Evolutionary conservation across 2,113 vertebrate species (phyloP).

Genomic region (Lathamus discolor): DNA sequence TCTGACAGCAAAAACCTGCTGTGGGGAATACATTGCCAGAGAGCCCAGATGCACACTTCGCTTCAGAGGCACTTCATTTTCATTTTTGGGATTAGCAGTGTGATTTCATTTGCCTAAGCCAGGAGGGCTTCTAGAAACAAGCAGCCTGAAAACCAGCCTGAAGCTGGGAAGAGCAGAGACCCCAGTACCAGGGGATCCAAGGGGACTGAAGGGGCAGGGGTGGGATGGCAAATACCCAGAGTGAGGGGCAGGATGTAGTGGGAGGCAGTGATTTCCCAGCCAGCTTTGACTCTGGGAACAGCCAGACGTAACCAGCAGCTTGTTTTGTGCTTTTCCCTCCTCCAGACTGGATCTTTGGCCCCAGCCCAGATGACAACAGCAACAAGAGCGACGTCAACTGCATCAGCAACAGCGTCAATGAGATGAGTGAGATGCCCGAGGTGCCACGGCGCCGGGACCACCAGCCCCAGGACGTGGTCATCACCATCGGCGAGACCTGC

Average conservation of each 20-base stretch:
- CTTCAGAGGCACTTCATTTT: not conserved
- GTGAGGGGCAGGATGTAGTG: accelerated
- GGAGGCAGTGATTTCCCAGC: not conserved
- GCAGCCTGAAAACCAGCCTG: not conserved
- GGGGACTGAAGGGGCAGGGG: no score
- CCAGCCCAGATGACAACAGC: constrained; percentile 67
- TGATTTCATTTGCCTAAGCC: not conserved
- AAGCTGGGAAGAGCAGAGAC: not conserved
- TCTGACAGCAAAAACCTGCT: not conserved
- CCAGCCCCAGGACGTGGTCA: constrained; percentile 74
- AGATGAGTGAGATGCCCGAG: constrained; percentile 68
- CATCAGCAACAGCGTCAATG: constrained; percentile 76
- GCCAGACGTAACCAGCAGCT: accelerated
- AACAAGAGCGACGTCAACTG: constrained; percentile 82
- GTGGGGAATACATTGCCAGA: not conserved
- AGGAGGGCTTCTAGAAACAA: not conserved
- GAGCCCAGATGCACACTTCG: not conserved
- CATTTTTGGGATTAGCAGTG: not conserved
- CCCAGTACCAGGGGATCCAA: not conserved
- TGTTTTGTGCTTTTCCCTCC: not conserved
- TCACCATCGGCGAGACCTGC: constrained; percentile 76
- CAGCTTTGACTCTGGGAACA: not conserved
- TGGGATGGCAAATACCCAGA: not conserved
- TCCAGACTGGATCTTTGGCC: constrained; percentile 82
- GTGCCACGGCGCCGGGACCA: not conserved